Evolutionary conservation across 2,113 vertebrate species (phyloP), one percentile per base, ranked within the genome.

Genomic region (Nymphicus hollandicus): DNA sequence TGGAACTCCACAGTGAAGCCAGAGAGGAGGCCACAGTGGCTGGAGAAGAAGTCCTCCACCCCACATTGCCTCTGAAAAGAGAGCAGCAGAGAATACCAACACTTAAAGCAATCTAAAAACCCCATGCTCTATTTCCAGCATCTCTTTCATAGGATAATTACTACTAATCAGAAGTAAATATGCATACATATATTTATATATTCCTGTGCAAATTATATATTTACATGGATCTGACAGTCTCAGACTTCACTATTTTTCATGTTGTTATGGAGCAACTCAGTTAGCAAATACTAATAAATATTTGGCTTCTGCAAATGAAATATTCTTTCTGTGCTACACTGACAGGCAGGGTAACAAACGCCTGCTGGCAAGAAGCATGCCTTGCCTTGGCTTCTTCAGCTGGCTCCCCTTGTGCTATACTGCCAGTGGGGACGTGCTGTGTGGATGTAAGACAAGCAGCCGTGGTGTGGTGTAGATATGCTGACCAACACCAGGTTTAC

Each of bases 101-200:
- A 94, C 88, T 88, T 86, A 74, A 94, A 79, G 82, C 84, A 88
- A 46, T 66, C 55, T 70, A 47, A 89, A 74, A 97, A 97, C 55
- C 44, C 64, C 49, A 33, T 17, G 15, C 37, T 76, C 56, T 95
- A 31, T 96, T 96, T 96, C 95, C 93, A 96, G 76, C 86, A 44
- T 81, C 63, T 86, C 89, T 88, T 91, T 90, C 61, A 43, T 64
- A 84, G 93, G 92, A 90, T 82, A 95, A 96, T 97, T 94, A 86
- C 85, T 89, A 74, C 95, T 97, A 97, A 97, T 96, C 95, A 94
- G 94, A 94, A 97, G 80, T 94, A 97, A 97, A 97, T 83, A 97
- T 0, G 7, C 50, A 58, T 44, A 53, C 27, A 63, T 46, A 58
- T 79, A 74, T 91, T 93, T 89, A 79, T 93, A 90, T 63, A 93